Evolutionary conservation across 2,797 vertebrate species (phyloP).

Genomic region (Sphenodon punctatus): DNA sequence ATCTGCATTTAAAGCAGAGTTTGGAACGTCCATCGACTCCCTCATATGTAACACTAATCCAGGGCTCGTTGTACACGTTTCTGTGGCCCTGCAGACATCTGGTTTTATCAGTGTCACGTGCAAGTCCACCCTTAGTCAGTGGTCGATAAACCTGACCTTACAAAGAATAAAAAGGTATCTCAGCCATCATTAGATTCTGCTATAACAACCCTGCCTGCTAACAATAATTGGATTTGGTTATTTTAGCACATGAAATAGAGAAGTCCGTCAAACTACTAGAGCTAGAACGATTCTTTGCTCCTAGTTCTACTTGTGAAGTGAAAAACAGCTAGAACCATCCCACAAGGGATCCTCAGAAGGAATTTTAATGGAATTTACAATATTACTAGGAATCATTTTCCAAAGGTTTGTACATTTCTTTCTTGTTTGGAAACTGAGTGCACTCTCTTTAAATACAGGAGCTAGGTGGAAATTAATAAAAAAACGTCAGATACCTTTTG

Average conservation of each 20-base stretch:
- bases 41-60: too few relatives aligned
- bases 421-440: rapidly evolving
- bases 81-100: too few relatives aligned
- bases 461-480: slow-evolving; percentile 12
- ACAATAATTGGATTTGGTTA: too few relatives aligned
- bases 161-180: not conserved
- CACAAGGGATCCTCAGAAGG: not conserved
- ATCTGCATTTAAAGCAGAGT: too few relatives aligned
- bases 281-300: not conserved
- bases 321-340: rapidly evolving
- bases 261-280: not conserved
- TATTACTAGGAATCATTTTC: rapidly evolving
- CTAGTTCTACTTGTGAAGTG: not conserved
- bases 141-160: not conserved
- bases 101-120: too few relatives aligned
- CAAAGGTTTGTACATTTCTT: not conserved
- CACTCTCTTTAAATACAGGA: not conserved
- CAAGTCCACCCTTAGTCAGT: too few relatives aligned
- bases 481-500: not conserved
- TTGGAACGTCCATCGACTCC: too few relatives aligned
- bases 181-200: not conserved
- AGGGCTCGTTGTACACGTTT: too few relatives aligned
- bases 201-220: not conserved
- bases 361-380: not conserved
- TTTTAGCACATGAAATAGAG: not conserved